phyloP scores from a whole-genome alignment of 2,888 invertebrate genomes.

The Tetanocera ferruginea region DNA sequence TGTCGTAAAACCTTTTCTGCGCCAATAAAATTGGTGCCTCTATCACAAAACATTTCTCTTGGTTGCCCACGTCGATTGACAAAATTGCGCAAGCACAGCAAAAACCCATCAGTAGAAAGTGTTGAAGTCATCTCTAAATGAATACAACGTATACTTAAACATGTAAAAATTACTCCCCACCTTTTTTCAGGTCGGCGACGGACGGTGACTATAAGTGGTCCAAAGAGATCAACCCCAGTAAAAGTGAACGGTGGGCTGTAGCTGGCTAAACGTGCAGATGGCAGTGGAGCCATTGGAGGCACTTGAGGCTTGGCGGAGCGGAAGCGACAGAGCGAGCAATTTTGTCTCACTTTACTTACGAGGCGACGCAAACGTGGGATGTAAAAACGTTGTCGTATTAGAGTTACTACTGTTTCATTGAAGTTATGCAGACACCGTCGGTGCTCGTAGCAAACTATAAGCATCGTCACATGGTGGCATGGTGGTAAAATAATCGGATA shows the following conservation, averaged over 20 bases:
- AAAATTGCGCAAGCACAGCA: constrained; percentile 24
- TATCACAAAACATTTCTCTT: constrained; percentile 44
- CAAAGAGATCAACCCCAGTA: constrained; percentile 42
- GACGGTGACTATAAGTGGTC: constrained; percentile 26
- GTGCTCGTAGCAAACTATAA: too few species aligned
- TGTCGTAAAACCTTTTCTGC: constrained; percentile 43
- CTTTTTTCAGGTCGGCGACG: constrained; percentile 41
- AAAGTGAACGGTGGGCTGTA: constrained; percentile 42
- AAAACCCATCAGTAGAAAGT: too few species aligned
- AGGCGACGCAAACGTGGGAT: too few species aligned
- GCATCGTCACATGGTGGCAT: too few species aligned
- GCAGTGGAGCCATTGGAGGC: constrained; percentile 41
- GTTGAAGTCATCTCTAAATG: constrained; percentile 41
- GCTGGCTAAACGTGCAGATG: constrained; percentile 22
- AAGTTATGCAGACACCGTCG: too few species aligned
- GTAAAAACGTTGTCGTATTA: too few species aligned
- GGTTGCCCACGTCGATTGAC: constrained; percentile 44
- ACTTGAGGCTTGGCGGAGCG: constrained; percentile 29
- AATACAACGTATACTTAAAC: constrained; percentile 40
- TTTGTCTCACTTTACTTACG: too few species aligned
- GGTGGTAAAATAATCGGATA: too few species aligned
- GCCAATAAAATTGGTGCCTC: constrained; percentile 47
- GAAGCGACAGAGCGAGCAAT: background rate
- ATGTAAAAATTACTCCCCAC: constrained; percentile 46
- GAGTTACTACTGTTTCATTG: too few species aligned